Conservation (phyloP, 1,140 invertebrate species). For the Zaprionus tsacasi region DNA sequence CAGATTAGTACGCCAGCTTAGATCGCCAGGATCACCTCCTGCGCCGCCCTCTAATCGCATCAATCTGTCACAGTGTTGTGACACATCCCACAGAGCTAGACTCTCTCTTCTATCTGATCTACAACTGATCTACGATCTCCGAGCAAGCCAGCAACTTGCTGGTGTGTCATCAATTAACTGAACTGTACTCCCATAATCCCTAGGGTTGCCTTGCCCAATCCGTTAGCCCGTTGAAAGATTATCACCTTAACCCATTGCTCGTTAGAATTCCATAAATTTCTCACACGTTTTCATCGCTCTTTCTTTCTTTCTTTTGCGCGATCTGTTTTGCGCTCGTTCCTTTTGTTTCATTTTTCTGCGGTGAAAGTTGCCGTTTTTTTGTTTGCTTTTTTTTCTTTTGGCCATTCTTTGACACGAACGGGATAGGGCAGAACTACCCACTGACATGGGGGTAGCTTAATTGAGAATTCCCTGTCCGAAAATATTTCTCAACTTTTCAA, state of each 20-base stretch:
- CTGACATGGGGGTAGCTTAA: constrained; percentile 59
- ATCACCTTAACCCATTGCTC: constrained; percentile 25
- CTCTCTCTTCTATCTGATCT: not conserved
- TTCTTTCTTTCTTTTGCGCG: not conserved
- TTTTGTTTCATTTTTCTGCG: constrained; percentile 40
- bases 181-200: constrained; percentile 21
- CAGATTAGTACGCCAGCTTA: constrained; percentile 8
- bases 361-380: constrained; percentile 71
- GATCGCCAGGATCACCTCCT: not conserved
- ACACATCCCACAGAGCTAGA: not conserved
- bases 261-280: constrained; percentile 50
- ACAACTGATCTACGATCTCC: not conserved
- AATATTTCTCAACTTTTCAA: constrained; percentile 74
- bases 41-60: not conserved
- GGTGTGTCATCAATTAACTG: constrained; percentile 8
- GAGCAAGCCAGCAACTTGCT: not conserved
- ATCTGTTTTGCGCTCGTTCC: not conserved
- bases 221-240: constrained; percentile 47
- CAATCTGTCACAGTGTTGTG: not conserved
- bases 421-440: not conserved
- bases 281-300: constrained; percentile 52
- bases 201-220: not conserved
- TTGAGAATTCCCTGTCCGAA: constrained; percentile 54
- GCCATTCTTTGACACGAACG: constrained; percentile 25
- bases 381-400: constrained; percentile 37